These are phyloP conservation scores for Bemisia tabaci DNA, from an alignment of 1,140 invertebrate genomes.

Conservation along the genomic window DNA sequence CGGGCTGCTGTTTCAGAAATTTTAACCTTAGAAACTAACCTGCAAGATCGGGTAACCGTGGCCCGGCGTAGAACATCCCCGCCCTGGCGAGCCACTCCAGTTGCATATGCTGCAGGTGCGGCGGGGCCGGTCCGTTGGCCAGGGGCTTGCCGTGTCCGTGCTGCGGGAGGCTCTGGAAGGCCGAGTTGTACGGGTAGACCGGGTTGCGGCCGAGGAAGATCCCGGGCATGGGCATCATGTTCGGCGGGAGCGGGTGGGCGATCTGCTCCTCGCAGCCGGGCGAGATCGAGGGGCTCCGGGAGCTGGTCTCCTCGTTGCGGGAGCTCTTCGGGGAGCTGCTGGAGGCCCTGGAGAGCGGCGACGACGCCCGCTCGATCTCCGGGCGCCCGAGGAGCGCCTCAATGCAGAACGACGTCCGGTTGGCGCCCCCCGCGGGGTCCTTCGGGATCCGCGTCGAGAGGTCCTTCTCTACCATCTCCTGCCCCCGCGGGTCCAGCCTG, in stretches of 20 bases:
- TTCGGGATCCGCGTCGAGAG: neutral
- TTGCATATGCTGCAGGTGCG: conserved; percentile 61
- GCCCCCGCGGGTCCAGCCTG: neutral
- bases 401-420: conserved; percentile 46
- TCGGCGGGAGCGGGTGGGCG: neutral
- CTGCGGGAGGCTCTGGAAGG: conserved; percentile 27
- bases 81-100: conserved; percentile 70
- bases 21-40: conserved; percentile 25
- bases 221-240: conserved; percentile 4
- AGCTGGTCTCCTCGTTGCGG: neutral
- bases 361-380: conserved; percentile 1
- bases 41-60: conserved; percentile 48
- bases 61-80: conserved; percentile 59
- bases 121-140: neutral
- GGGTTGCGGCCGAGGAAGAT: neutral
- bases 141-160: conserved; percentile 13
- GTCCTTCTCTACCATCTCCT: neutral
- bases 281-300: conserved; percentile 31
- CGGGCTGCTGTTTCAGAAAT: too few relatives aligned
- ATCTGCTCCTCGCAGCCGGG: conserved; percentile 31
- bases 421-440: conserved; percentile 10
- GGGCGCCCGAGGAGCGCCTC: conserved; percentile 41
- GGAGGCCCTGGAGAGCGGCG: conserved; percentile 15
- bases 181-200: conserved; percentile 22
- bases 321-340: conserved; percentile 12